phyloP scores from a whole-genome alignment of 1,140 invertebrate species.

The Brachionus asplanchnoidis region DNA sequence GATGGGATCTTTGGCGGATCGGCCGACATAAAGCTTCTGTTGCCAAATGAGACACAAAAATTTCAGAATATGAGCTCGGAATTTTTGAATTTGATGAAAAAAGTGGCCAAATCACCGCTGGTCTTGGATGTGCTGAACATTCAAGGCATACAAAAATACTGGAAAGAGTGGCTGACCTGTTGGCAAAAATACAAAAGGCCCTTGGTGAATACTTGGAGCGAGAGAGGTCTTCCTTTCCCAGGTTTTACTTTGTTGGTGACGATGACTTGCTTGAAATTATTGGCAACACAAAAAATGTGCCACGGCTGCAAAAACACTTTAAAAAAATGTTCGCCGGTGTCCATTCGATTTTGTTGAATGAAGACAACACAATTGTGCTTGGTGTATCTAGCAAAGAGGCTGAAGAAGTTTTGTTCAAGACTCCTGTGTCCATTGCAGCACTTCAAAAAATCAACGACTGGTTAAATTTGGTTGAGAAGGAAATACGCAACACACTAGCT shows the following conservation, averaged over 20 bases:
- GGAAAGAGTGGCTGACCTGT: slow-evolving; percentile 92
- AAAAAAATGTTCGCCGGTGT: slow-evolving; percentile 99
- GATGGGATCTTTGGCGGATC: slow-evolving; percentile 98
- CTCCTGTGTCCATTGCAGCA: slow-evolving; percentile 81
- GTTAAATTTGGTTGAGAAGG: slow-evolving; percentile 85
- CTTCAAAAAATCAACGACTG: slow-evolving; percentile 98
- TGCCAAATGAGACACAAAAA: slow-evolving; percentile 92
- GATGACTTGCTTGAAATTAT: slow-evolving; percentile 99
- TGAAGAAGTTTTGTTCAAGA: slow-evolving; percentile 76
- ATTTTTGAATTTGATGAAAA: slow-evolving; percentile 96
- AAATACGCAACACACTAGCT: slow-evolving; percentile 92
- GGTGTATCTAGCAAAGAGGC: slow-evolving; percentile 94
- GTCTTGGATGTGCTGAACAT: slow-evolving; percentile 98
- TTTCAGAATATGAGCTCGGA: slow-evolving; percentile 89
- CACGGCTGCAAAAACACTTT: slow-evolving; percentile 96
- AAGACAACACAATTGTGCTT: slow-evolving; percentile 81
- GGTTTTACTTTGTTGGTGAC: slow-evolving; percentile 99
- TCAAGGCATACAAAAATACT: slow-evolving; percentile 82
- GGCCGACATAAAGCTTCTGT: slow-evolving; percentile 88
- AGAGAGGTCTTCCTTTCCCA: slow-evolving; percentile 93
- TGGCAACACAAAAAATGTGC: slow-evolving; percentile 97
- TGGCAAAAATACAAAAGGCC: slow-evolving; percentile 98
- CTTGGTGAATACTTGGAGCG: slow-evolving; percentile 96
- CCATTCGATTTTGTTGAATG: slow-evolving; percentile 77
- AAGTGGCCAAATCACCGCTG: slow-evolving; percentile 88